Percentiles rank a stretch among this genome's conserved stretches.
phyloP scores from a whole-genome alignment of 2,797 vertebrate genomes.

The Pteronotus mesoamericanus region DNA sequence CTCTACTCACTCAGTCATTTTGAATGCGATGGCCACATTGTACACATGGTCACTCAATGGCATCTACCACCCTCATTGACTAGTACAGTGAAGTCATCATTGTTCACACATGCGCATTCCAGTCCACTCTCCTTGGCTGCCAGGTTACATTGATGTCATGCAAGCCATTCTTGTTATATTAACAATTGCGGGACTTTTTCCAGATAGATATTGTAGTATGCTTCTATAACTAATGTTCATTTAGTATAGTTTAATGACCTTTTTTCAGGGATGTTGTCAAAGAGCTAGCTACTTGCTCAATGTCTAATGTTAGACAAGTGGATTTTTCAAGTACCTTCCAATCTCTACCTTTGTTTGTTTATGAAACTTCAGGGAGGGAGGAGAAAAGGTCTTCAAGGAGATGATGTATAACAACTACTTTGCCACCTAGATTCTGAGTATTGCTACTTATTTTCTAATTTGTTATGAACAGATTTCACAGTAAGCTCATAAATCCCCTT shows the following conservation, averaged over 20 bases:
- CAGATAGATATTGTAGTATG: too few relatives aligned
- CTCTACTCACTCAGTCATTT: too few relatives aligned
- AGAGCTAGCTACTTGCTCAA: not conserved
- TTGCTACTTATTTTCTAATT: not conserved
- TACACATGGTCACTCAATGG: too few relatives aligned
- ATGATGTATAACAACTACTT: not conserved
- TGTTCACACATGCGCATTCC: too few relatives aligned
- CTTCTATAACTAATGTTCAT: not conserved
- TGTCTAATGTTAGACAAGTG: not conserved
- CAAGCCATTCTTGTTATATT: too few relatives aligned
- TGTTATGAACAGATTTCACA: not conserved
- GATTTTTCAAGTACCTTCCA: not conserved
- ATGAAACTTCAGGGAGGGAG: not conserved
- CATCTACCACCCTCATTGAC: too few relatives aligned
- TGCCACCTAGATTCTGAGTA: not conserved
- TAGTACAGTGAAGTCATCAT: too few relatives aligned
- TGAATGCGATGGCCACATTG: too few relatives aligned
- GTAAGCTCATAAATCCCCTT: not conserved
- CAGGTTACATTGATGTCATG: too few relatives aligned
- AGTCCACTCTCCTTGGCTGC: too few relatives aligned
- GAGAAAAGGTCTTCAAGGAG: not conserved
- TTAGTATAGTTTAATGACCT: not conserved
- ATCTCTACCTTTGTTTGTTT: not conserved
- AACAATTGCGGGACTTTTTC: too few relatives aligned
- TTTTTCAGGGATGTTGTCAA: not conserved